Evolutionary conservation across 2,113 vertebrate genomes (phyloP).

Genomic region (Nansenia antarctica): DNA sequence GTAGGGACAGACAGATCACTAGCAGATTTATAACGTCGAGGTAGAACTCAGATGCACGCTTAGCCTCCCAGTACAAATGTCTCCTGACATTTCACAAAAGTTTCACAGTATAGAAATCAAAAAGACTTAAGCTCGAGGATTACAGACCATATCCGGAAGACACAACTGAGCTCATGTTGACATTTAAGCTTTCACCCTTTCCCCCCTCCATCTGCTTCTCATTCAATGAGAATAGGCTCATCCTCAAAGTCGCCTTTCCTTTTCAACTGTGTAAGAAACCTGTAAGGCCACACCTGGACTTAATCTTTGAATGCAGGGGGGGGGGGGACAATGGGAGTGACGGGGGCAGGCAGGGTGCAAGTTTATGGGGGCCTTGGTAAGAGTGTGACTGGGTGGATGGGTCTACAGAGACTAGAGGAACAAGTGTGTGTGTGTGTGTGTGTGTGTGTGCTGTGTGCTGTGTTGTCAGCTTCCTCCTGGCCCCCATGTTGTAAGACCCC

Average conservation of each 20-base stretch:
- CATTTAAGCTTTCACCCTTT: conserved; percentile 46
- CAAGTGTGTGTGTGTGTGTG: too few species aligned
- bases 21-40: conserved; percentile 28
- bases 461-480: conserved; percentile 1
- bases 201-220: conserved; percentile 59
- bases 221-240: conserved; percentile 37
- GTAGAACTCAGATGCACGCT: not conserved
- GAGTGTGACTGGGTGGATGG: conserved; percentile 32
- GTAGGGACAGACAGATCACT: conserved; percentile 29
- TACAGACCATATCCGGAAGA: conserved; percentile 57
- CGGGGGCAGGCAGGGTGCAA: conserved; percentile 14
- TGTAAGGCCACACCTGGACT: conserved; percentile 55
- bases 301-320: conserved; percentile 53
- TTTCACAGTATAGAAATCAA: conserved; percentile 33
- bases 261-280: conserved; percentile 37
- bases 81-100: not conserved
- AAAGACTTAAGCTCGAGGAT: conserved; percentile 46
- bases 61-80: conserved; percentile 28
- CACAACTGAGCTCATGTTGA: conserved; percentile 55
- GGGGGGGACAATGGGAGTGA: not conserved
- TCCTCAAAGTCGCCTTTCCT: conserved; percentile 46
- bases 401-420: conserved; percentile 26
- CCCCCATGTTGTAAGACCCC: conserved; percentile 12
- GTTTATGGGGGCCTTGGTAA: conserved; percentile 11
- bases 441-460: too few species aligned